These are phyloP conservation scores for Thryonomys swinderianus DNA, from an alignment of 2,113 vertebrate genomes.

Conservation along the genomic window DNA sequence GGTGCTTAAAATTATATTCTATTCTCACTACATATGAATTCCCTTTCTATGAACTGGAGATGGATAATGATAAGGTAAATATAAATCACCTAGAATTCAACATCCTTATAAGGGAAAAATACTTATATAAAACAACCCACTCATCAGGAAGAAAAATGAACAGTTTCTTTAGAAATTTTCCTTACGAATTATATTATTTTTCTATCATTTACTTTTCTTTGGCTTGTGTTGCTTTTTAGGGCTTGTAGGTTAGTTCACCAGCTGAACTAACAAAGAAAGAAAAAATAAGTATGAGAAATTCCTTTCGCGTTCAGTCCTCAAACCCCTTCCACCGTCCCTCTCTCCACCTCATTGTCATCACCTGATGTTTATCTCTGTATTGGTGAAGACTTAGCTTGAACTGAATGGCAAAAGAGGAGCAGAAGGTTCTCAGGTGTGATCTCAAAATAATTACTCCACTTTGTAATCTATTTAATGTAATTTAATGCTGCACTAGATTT, in stretches of 20 bases:
- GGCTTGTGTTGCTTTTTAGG: not conserved
- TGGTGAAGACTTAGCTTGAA: not conserved
- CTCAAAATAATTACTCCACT: not conserved
- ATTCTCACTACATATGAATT: not conserved
- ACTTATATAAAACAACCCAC: not conserved
- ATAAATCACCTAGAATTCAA: not conserved
- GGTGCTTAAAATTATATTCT: not conserved
- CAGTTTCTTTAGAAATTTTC: not conserved
- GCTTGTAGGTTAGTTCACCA: not conserved
- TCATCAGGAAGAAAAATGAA: not conserved
- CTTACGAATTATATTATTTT: not conserved
- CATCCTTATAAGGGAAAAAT: not conserved
- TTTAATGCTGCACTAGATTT: not conserved
- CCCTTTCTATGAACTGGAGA: not conserved
- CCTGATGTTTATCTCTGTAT: not conserved
- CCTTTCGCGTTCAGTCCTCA: not conserved
- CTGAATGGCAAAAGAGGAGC: not conserved
- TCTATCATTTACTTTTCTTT: not conserved
- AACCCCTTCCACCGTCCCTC: not conserved
- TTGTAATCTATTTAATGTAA: not conserved
- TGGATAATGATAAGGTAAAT: not conserved
- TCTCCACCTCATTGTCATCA: not conserved
- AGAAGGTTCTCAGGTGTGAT: not conserved
- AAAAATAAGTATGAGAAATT: not conserved
- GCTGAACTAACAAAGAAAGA: not conserved